phyloP scores from a whole-genome alignment of 2,113 vertebrate species.

The Apistogramma diplotaenia region DNA sequence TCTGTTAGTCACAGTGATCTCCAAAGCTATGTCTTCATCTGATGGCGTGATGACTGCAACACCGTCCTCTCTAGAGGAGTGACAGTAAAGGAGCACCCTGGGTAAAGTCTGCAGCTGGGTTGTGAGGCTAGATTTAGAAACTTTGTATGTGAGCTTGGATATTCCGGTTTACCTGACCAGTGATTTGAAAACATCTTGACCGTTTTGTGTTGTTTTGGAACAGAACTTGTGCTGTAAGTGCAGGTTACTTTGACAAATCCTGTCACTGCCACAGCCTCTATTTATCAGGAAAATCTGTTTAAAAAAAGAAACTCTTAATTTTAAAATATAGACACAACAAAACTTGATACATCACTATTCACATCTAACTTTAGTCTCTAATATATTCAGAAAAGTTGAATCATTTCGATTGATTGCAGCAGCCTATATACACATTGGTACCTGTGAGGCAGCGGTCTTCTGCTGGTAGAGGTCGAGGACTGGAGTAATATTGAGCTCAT shows the following conservation, averaged over 20 bases:
- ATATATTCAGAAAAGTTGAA: background rate
- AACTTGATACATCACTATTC: background rate
- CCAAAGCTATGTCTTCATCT: constrained; percentile 85
- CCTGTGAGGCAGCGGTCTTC: constrained; percentile 31
- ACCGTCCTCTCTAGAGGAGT: constrained; percentile 76
- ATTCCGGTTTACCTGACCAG: constrained; percentile 53
- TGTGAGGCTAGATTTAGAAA: background rate
- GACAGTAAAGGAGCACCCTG: background rate
- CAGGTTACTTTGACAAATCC: constrained; percentile 87
- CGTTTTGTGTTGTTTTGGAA: constrained; percentile 74
- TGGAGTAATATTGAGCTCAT: constrained; percentile 77
- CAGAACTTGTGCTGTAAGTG: constrained; percentile 84
- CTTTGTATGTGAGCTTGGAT: background rate
- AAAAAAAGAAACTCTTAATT: background rate
- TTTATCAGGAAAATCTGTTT: constrained; percentile 47
- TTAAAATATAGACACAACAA: background rate
- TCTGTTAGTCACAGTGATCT: constrained; percentile 87
- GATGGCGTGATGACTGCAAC: constrained; percentile 84
- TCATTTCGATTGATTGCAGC: background rate
- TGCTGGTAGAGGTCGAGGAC: constrained; percentile 74
- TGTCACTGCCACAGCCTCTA: constrained; percentile 72
- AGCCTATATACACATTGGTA: background rate
- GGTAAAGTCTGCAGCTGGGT: background rate
- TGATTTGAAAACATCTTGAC: constrained; percentile 79
- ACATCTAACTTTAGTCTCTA: background rate